Percentiles rank a stretch among this genome's conserved stretches.
Conservation (phyloP, 1,140 invertebrate species). For the Apis cerana region DNA sequence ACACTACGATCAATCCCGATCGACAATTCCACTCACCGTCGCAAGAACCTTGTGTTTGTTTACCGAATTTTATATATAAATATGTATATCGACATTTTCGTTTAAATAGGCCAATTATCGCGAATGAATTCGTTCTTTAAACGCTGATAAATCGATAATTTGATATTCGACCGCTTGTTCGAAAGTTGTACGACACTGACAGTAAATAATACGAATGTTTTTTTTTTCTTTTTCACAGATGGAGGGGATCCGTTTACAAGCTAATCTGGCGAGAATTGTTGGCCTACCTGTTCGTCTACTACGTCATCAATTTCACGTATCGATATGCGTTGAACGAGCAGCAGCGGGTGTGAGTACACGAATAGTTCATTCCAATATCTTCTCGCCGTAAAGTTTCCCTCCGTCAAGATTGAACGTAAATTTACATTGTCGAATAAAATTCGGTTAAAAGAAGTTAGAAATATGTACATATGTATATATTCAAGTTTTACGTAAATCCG, state of each 20-base stretch:
- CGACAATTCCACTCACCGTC: neutral
- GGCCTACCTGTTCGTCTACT: slow-evolving; percentile 93
- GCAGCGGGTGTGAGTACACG: slow-evolving; percentile 89
- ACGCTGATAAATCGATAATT: no score
- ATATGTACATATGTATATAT: no score
- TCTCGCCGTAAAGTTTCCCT: neutral
- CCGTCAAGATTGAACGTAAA: neutral
- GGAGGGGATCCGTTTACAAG: slow-evolving; percentile 99
- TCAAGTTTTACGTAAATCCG: no score
- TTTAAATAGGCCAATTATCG: no score
- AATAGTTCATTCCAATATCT: slow-evolving; percentile 50
- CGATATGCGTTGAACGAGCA: slow-evolving; percentile 90
- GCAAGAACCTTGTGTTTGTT: neutral
- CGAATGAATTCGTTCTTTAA: no score
- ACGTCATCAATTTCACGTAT: slow-evolving; percentile 93
- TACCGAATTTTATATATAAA: no score
- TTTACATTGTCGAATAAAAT: no score
- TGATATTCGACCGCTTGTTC: no score
- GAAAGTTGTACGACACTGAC: no score
- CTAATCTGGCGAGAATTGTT: slow-evolving; percentile 96
- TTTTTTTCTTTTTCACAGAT: slow-evolving; percentile 85
- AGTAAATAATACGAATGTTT: neutral
- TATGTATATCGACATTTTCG: no score
- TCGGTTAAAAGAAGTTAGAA: no score
- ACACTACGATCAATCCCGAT: neutral